Evolutionary conservation across 2,797 vertebrate genomes (phyloP), one percentile per base, ranked within the genome.

Genomic region (Crenichthys baileyi): DNA sequence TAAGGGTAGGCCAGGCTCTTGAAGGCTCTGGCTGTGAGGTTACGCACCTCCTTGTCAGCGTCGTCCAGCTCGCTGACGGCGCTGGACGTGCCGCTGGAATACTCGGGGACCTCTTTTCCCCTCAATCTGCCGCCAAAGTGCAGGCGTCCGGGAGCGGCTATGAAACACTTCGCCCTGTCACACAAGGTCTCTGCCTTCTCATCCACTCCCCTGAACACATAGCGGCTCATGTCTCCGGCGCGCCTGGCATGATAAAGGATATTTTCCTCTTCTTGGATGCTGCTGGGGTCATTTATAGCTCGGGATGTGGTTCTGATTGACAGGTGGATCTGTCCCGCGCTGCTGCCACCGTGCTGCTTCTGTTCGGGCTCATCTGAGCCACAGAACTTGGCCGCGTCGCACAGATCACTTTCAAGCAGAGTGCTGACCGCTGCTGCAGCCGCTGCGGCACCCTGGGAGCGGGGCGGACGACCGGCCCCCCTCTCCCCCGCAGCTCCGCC

Each of bases 41-140:
- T 97, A 71, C 98, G 96, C 92, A 99, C 98, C 92, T 99, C 98
- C 79, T 98, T 97, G 93, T 99, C 98, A 0, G 97, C 97, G 70
- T 99, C 98, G 79, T 99, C 98, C 85, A 97, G 94, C 85, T 99
- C 98, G 76, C 98, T 99, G 79, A 98, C 96, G 53, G 91, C 91
- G 72, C 93, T 94, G 92, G 98, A 99, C 71, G 97, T 96, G 0
- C 97, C 96, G 80, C 98, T 98, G 60, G 97, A 97, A 76, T 95
- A 94, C 56, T 95, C 97, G 3, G 92, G 94, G 11, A 95, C 90
- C 87, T 97, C 95, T 84, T 93, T 95, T 2, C 94, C 89, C 79
- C 89, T 93, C 20, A 90, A 41, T 83, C 88, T 95, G 67, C 83
- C 86, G 68, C 95, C 95, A 80, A 96, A 95, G 81, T 98, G 97